phyloP scores from a whole-genome alignment of 2,888 invertebrate species.

The Caenorhabditis zanzibari region DNA sequence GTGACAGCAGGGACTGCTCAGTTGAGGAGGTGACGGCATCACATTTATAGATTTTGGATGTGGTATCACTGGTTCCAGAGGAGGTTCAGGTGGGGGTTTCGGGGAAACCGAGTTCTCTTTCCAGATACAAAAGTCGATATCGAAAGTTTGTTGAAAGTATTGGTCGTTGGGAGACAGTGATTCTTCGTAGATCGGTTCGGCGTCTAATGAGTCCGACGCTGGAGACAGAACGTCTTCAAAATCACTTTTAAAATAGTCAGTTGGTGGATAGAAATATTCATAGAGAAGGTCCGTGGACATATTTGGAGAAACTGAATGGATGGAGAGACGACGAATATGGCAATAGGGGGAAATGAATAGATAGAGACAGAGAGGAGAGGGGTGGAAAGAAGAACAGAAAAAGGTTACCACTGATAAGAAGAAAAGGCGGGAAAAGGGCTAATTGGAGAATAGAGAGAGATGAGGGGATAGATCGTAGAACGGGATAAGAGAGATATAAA shows the following conservation, averaged over 20 bases:
- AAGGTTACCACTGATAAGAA: slow-evolving; percentile 53
- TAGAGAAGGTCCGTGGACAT: slow-evolving; percentile 61
- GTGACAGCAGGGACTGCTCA: slow-evolving; percentile 56
- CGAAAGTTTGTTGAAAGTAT: slow-evolving; percentile 29
- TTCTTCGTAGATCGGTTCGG: not conserved
- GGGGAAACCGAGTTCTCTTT: slow-evolving; percentile 27
- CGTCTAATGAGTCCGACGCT: slow-evolving; percentile 8
- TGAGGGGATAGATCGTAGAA: not conserved
- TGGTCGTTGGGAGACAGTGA: slow-evolving; percentile 7
- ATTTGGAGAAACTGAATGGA: slow-evolving; percentile 21
- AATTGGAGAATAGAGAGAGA: slow-evolving; percentile 38
- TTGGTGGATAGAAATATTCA: slow-evolving; percentile 63
- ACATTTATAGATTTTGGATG: slow-evolving; percentile 22
- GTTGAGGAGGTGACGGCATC: slow-evolving; percentile 26
- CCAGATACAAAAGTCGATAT: slow-evolving; percentile 52
- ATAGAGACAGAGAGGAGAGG: slow-evolving; percentile 41
- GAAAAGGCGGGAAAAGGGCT: slow-evolving; percentile 19
- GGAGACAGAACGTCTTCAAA: slow-evolving; percentile 53
- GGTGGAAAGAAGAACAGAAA: slow-evolving; percentile 28
- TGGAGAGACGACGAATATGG: not conserved
- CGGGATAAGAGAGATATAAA: slow-evolving; percentile 29
- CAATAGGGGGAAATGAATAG: not conserved
- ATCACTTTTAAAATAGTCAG: slow-evolving; percentile 44
- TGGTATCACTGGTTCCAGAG: not conserved
- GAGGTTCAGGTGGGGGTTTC: not conserved